A percentile compares a stretch with the other conserved stretches of the same genome.
phyloP scores from a whole-genome alignment of 2,797 vertebrate genomes.

The Megaceryle alcyon region DNA sequence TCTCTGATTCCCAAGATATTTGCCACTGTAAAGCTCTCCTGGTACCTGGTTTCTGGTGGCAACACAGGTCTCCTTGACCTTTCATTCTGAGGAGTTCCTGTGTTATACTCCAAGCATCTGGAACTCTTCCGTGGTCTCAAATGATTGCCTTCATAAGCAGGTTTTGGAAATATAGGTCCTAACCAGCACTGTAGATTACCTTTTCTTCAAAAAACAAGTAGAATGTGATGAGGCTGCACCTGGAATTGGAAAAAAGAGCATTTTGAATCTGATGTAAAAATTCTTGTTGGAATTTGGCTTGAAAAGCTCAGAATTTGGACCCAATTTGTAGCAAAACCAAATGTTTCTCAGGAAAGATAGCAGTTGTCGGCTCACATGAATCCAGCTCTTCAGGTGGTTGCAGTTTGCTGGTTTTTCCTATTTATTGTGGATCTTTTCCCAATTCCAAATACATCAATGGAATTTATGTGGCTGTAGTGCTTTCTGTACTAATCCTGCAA shows the following conservation, averaged over 20 bases:
- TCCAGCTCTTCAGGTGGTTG: neutral
- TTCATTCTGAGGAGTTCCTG: neutral
- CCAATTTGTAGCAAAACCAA: neutral
- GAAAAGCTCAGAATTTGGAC: neutral
- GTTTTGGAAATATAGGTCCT: neutral
- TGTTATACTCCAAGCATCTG: neutral
- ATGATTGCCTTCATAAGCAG: neutral
- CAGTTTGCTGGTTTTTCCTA: neutral
- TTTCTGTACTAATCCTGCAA: neutral
- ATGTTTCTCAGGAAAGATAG: neutral
- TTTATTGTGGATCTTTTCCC: neutral
- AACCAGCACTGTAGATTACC: neutral
- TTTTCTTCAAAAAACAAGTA: neutral
- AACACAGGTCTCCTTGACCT: neutral
- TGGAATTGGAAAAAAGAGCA: neutral
- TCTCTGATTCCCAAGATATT: neutral
- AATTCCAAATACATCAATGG: accelerated
- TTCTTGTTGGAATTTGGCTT: neutral
- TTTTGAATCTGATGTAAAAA: neutral
- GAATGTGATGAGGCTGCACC: neutral
- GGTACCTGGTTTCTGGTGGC: neutral
- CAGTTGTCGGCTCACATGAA: accelerated
- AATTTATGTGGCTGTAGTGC: neutral
- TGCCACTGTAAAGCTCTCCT: neutral
- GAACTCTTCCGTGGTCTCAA: neutral